Percentiles rank a stretch among this genome's conserved stretches.
Conservation (phyloP, 2,113 vertebrate species). For the Bettongia penicillata region DNA sequence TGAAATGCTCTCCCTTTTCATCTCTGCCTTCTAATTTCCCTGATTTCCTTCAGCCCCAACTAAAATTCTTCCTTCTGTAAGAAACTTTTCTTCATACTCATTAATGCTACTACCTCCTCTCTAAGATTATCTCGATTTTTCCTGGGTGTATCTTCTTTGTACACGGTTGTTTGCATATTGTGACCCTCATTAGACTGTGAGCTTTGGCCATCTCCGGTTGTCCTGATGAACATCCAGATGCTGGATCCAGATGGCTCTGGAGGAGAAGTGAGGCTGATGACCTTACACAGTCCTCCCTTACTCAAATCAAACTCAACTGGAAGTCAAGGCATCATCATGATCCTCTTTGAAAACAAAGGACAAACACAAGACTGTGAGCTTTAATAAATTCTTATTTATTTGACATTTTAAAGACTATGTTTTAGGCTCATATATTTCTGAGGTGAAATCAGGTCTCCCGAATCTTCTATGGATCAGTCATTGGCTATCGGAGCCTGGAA, state of each 20-base stretch:
- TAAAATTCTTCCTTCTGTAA: neutral
- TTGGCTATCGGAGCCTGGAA: neutral
- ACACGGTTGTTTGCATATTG: neutral
- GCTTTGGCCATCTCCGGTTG: neutral
- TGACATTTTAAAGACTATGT: neutral
- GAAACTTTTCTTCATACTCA: neutral
- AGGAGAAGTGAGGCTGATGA: no score
- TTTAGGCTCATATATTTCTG: neutral
- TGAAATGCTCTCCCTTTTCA: neutral
- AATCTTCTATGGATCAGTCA: neutral
- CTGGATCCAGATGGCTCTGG: no score
- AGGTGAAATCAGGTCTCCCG: neutral
- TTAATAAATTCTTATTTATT: neutral
- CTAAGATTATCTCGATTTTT: no score
- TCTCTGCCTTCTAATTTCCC: neutral
- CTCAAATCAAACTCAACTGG: no score
- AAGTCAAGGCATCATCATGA: no score
- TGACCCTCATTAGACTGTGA: neutral
- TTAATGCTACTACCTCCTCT: no score
- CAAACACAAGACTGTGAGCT: neutral
- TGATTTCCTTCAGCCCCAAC: neutral
- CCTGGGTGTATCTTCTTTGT: no score
- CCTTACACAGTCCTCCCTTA: no score
- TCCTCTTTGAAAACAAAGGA: no score
- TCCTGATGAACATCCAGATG: no score